Evolutionary conservation across 2,797 vertebrate genomes (phyloP).

Genomic region (Potorous gilbertii): DNA sequence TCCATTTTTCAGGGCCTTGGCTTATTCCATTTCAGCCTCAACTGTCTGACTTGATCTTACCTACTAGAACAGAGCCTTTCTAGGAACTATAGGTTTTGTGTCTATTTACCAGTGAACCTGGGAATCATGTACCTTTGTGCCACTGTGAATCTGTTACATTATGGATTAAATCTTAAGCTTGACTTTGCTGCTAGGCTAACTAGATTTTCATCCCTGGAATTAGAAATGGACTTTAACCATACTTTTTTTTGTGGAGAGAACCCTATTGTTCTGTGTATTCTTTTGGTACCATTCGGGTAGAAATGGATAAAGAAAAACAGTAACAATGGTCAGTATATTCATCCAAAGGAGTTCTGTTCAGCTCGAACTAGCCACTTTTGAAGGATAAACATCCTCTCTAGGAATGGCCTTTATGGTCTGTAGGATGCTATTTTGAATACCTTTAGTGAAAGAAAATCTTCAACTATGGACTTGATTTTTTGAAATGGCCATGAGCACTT

Average conservation of each 20-base stretch:
- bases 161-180: neutral
- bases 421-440: neutral
- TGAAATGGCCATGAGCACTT: neutral
- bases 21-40: neutral
- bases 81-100: neutral
- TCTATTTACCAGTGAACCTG: neutral
- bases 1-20: neutral
- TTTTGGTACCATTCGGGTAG: neutral
- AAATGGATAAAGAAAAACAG: neutral
- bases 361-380: neutral
- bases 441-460: constrained; percentile 20
- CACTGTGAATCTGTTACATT: neutral
- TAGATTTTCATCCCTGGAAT: neutral
- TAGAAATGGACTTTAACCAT: neutral
- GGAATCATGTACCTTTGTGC: neutral
- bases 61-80: neutral
- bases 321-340: neutral
- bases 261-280: neutral
- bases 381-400: neutral
- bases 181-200: neutral
- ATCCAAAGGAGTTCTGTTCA: neutral
- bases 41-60: neutral
- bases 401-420: constrained; percentile 14
- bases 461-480: constrained; percentile 19
- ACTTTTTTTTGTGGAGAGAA: neutral